Conservation (phyloP, 1,140 invertebrate species). For the Pararge aegeria region DNA sequence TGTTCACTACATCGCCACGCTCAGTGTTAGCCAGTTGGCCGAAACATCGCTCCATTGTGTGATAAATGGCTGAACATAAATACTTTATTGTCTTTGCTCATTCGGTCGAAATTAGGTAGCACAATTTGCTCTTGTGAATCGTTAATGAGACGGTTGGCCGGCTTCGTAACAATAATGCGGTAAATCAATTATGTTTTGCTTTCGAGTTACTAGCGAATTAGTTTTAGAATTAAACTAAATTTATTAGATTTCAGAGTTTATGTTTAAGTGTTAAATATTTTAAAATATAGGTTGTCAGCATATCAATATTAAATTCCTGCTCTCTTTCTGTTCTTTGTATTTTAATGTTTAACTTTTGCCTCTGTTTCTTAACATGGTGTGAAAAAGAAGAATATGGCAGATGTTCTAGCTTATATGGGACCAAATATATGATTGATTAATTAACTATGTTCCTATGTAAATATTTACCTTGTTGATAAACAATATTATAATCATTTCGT, state of each 20-base stretch:
- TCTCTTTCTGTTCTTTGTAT: no score
- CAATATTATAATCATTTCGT: neutral
- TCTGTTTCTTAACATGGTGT: no score
- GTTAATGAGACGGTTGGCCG: constrained; percentile 41
- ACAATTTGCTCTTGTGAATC: constrained; percentile 75
- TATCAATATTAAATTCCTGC: no score
- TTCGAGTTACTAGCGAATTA: neutral
- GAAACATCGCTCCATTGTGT: constrained; percentile 73
- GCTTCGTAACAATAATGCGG: constrained; percentile 51
- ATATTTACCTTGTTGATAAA: no score
- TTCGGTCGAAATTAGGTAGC: constrained; percentile 77
- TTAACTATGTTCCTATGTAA: no score
- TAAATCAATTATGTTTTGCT: constrained; percentile 36
- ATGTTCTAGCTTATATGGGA: no score
- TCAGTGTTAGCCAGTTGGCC: constrained; percentile 52
- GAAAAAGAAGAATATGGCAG: no score
- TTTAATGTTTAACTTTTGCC: no score
- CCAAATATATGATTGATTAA: no score
- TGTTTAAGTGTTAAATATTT: no score
- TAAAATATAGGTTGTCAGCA: no score
- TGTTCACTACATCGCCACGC: constrained; percentile 48
- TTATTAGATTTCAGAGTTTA: no score
- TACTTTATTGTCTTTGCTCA: constrained; percentile 71
- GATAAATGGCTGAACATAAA: constrained; percentile 78
- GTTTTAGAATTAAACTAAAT: neutral